phyloP scores from a whole-genome alignment of 2,113 vertebrate genomes.

The Eudorcas thomsonii region DNA sequence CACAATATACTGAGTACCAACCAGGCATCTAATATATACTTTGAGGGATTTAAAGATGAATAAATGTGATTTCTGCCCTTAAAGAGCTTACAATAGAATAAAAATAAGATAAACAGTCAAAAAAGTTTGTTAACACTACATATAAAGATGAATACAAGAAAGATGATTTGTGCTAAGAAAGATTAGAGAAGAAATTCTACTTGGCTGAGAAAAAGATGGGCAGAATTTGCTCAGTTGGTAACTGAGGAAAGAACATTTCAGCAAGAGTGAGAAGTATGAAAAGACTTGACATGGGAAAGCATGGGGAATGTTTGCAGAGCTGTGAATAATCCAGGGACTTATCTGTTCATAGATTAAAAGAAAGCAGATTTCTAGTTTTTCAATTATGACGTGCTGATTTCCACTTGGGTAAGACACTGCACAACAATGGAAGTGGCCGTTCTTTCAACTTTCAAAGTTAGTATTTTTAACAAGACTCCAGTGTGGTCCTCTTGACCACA shows the following conservation, averaged over 20 bases:
- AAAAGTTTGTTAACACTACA: background rate
- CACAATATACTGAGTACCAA: background rate
- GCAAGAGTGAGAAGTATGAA: background rate
- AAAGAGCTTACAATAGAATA: background rate
- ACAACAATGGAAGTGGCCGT: conserved; percentile 81
- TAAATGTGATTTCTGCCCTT: background rate
- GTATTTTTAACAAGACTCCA: background rate
- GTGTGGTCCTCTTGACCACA: background rate
- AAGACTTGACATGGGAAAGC: background rate
- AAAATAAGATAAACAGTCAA: background rate
- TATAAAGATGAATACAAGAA: background rate
- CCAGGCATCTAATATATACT: background rate
- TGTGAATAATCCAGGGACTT: background rate
- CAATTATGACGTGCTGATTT: conserved; percentile 82
- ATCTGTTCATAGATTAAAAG: conserved; percentile 79
- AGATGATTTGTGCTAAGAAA: background rate
- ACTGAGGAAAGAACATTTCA: background rate
- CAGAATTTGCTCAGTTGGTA: background rate
- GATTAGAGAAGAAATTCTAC: background rate
- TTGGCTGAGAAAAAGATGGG: background rate
- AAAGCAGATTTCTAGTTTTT: conserved; percentile 84
- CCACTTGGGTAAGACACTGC: conserved; percentile 80
- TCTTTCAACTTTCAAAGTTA: conserved; percentile 87
- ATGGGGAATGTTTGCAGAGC: background rate
- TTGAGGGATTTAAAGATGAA: background rate